phyloP scores from a whole-genome alignment of 1,140 invertebrate genomes.

The Drosophila nigromelanica region DNA sequence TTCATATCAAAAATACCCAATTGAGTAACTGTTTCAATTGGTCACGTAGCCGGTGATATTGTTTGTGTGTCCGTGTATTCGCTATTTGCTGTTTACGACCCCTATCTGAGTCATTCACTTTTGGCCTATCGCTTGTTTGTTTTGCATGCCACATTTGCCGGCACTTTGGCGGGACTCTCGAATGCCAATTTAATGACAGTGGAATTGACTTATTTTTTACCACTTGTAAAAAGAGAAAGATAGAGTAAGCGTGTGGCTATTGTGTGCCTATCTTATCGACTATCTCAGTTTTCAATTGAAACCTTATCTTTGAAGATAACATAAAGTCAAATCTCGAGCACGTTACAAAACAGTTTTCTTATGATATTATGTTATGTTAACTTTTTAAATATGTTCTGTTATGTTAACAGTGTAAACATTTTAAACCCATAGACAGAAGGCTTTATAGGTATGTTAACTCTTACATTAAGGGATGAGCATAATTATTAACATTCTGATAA shows the following conservation, averaged over 20 bases:
- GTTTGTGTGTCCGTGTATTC: slow-evolving; percentile 1
- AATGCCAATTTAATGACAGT: slow-evolving; percentile 2
- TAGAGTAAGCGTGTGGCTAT: neutral
- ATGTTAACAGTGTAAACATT: neutral
- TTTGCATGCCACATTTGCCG: neutral
- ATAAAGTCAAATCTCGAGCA: neutral
- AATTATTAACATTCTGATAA: neutral
- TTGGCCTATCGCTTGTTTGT: slow-evolving; percentile 17
- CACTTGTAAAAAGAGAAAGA: neutral
- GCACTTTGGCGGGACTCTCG: neutral
- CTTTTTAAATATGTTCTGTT: neutral
- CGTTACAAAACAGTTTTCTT: neutral
- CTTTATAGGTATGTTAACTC: neutral
- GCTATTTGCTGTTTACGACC: neutral
- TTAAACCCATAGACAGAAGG: neutral
- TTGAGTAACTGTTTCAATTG: slow-evolving; percentile 45
- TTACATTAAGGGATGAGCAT: neutral
- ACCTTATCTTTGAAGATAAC: slow-evolving; percentile 8
- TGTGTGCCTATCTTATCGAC: slow-evolving; percentile 4
- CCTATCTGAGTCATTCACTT: slow-evolving; percentile 19
- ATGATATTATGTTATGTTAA: neutral
- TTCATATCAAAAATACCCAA: slow-evolving; percentile 32
- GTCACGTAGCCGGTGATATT: slow-evolving; percentile 60
- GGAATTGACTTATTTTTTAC: slow-evolving; percentile 30
- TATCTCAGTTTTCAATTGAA: slow-evolving; percentile 13